Percentiles rank a stretch among this genome's conserved stretches.
Conservation (phyloP, 2,888 invertebrate species). For the Lottia scabra region DNA sequence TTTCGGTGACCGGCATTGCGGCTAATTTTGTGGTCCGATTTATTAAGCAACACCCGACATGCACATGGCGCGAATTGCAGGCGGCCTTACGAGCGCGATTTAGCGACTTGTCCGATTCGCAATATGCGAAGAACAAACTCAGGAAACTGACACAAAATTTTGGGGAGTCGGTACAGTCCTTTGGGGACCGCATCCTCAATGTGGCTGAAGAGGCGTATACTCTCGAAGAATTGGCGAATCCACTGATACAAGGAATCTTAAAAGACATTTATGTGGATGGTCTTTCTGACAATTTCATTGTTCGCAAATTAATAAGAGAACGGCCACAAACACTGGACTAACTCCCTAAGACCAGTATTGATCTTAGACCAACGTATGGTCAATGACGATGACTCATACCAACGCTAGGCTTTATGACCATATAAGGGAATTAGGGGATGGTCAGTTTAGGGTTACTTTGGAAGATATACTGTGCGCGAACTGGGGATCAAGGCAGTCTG, state of each 20-base stretch:
- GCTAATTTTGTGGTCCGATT: not conserved
- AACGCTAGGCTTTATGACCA: no score
- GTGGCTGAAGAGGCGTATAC: not conserved
- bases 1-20: not conserved
- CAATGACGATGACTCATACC: no score
- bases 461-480: no score
- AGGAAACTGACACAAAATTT: not conserved
- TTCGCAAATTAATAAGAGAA: not conserved
- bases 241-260: not conserved
- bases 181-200: not conserved
- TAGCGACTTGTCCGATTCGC: not conserved
- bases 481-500: no score
- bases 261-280: conserved; percentile 8
- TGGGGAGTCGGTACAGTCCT: not conserved
- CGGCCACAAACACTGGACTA: not conserved
- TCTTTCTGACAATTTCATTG: not conserved
- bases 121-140: not conserved
- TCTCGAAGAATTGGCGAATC: not conserved
- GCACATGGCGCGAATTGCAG: not conserved
- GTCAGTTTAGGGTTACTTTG: no score
- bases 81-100: not conserved
- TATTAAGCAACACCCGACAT: not conserved
- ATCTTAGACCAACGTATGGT: no score
- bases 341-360: no score
- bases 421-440: no score